Conservation (phyloP, 2,797 vertebrate genomes). For the Scomberomorus guttatus region DNA sequence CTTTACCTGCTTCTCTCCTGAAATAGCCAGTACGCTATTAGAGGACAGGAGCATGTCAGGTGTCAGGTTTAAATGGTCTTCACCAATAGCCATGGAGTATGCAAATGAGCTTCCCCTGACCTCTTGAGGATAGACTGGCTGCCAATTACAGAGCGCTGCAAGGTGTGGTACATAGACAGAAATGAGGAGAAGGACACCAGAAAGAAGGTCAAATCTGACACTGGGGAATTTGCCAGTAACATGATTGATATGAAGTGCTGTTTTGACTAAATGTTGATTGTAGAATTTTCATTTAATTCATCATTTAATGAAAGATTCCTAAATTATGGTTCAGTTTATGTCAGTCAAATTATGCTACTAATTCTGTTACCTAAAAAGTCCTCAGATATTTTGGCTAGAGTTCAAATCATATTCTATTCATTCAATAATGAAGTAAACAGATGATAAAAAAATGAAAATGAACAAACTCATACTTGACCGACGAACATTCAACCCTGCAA, state of each 20-base stretch:
- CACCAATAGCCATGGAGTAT: constrained; percentile 27
- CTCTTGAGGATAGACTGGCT: constrained; percentile 14
- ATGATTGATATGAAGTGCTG: neutral
- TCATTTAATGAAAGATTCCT: no score
- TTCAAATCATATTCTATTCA: no score
- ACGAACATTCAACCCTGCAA: no score
- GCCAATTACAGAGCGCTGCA: constrained; percentile 39
- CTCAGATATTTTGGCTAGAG: no score
- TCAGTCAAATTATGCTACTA: no score
- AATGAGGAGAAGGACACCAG: constrained; percentile 12
- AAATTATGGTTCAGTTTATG: no score
- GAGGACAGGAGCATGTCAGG: constrained; percentile 44
- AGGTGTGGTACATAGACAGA: neutral
- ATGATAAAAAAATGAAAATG: no score
- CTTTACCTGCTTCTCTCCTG: constrained; percentile 12
- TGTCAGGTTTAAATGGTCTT: constrained; percentile 51
- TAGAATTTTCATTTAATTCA: no score
- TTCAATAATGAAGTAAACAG: no score
- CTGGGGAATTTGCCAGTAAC: neutral
- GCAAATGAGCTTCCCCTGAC: constrained; percentile 42
- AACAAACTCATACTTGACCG: no score
- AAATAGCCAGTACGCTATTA: constrained; percentile 35
- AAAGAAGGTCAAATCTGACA: constrained; percentile 5
- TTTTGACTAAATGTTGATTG: neutral
- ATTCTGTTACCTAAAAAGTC: no score